Evolutionary conservation across 2,888 invertebrate species (phyloP).

Genomic region (Xiphydria camelus): DNA sequence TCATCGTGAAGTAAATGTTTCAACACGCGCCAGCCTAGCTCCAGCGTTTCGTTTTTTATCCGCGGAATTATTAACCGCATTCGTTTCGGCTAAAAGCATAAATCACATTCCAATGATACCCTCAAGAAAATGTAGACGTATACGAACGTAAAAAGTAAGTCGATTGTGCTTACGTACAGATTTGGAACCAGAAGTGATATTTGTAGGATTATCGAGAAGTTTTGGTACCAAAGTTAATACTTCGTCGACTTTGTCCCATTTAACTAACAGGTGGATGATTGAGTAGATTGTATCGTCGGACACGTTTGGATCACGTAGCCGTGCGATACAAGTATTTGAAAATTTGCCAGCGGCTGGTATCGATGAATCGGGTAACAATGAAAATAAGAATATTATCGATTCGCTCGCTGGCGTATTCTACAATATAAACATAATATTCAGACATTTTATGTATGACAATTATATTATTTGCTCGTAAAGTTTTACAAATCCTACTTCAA

Average conservation of each 20-base stretch:
- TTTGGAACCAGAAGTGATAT: too few relatives aligned
- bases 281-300: slow-evolving; percentile 20
- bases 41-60: slow-evolving; percentile 12
- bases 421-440: slow-evolving; percentile 1
- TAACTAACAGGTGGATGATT: slow-evolving; percentile 24
- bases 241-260: slow-evolving; percentile 27
- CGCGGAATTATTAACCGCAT: neutral
- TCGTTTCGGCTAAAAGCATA: neutral
- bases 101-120: neutral
- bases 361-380: slow-evolving; percentile 21
- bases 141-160: neutral
- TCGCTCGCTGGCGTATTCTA: slow-evolving; percentile 24
- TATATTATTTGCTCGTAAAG: too few relatives aligned
- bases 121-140: neutral
- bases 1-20: slow-evolving; percentile 20
- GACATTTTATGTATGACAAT: neutral
- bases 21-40: slow-evolving; percentile 21
- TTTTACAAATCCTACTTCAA: too few relatives aligned
- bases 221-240: slow-evolving; percentile 15
- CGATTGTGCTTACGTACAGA: too few relatives aligned
- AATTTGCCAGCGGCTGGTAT: slow-evolving; percentile 11
- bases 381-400: slow-evolving; percentile 28
- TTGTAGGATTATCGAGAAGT: neutral
- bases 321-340: slow-evolving; percentile 11
- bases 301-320: slow-evolving; percentile 16